These are phyloP conservation scores for Salvelinus namaycush DNA, from an alignment of 2,113 vertebrate genomes.

Conservation along the genomic window DNA sequence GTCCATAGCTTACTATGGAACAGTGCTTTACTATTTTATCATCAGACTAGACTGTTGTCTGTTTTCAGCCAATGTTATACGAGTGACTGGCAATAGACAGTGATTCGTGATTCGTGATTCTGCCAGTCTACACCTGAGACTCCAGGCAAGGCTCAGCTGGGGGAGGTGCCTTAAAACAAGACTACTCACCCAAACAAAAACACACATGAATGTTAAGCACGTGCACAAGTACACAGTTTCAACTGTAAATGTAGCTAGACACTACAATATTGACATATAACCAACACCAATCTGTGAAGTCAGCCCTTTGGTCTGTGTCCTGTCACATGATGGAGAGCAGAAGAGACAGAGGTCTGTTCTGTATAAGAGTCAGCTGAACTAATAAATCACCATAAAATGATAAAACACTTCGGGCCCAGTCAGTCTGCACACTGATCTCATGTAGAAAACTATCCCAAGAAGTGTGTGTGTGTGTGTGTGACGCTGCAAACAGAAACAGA, in stretches of 20 bases:
- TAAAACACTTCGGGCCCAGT: constrained; percentile 8
- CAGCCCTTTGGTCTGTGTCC: constrained; percentile 28
- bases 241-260: constrained; percentile 15
- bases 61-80: too few species aligned
- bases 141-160: too few species aligned
- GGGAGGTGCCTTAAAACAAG: too few species aligned
- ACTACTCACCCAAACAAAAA: constrained; percentile 5
- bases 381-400: constrained; percentile 32
- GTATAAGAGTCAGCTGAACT: neutral
- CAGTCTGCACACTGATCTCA: constrained; percentile 15
- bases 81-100: too few species aligned
- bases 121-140: too few species aligned
- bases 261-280: constrained; percentile 24
- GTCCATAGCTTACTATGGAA: too few species aligned
- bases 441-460: constrained; percentile 17
- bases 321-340: constrained; percentile 16
- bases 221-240: constrained; percentile 22
- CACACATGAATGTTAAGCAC: constrained; percentile 23
- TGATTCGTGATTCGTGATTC: too few species aligned
- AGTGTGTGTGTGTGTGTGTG: neutral
- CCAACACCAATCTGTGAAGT: constrained; percentile 15
- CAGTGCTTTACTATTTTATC: too few species aligned
- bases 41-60: too few species aligned
- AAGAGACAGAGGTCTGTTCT: neutral
- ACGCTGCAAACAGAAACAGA: constrained; percentile 32